phyloP scores from a whole-genome alignment of 2,888 invertebrate genomes.

The Axea sp. region DNA sequence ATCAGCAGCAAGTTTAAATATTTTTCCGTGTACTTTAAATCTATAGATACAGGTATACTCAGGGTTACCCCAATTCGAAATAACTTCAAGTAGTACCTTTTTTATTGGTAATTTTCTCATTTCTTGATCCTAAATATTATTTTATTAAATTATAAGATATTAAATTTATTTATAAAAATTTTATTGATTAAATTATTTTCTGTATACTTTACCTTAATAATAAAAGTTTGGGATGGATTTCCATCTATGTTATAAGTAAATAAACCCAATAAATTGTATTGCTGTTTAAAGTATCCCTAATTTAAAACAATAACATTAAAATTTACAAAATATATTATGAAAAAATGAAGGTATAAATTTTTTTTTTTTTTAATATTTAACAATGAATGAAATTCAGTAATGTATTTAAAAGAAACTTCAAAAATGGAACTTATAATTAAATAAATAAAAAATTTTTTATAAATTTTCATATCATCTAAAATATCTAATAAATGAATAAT shows the following conservation, averaged over 20 bases:
- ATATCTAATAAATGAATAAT: too few species aligned
- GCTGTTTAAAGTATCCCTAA: constrained; percentile 64
- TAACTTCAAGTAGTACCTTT: constrained; percentile 67
- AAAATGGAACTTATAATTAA: too few species aligned
- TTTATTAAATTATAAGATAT: constrained; percentile 14
- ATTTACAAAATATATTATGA: too few species aligned
- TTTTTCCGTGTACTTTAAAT: constrained; percentile 72
- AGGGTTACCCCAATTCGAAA: constrained; percentile 72
- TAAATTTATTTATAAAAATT: too few species aligned
- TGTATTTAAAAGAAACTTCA: too few species aligned
- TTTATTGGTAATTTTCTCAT: constrained; percentile 64
- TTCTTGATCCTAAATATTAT: constrained; percentile 61
- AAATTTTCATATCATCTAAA: too few species aligned
- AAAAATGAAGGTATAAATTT: too few species aligned
- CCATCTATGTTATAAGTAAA: constrained; percentile 69
- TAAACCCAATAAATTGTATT: constrained; percentile 63
- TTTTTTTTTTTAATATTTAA: too few species aligned
- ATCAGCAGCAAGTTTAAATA: constrained; percentile 29
- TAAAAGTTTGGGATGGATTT: constrained; percentile 68
- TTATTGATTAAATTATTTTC: too few species aligned
- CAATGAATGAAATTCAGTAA: too few species aligned
- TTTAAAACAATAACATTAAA: neutral
- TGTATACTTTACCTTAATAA: constrained; percentile 61
- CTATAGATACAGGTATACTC: constrained; percentile 72
- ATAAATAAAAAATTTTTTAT: too few species aligned